Base-by-base conservation (phyloP, 2,113 vertebrate genomes). In the Mastomys coucha region DNA sequence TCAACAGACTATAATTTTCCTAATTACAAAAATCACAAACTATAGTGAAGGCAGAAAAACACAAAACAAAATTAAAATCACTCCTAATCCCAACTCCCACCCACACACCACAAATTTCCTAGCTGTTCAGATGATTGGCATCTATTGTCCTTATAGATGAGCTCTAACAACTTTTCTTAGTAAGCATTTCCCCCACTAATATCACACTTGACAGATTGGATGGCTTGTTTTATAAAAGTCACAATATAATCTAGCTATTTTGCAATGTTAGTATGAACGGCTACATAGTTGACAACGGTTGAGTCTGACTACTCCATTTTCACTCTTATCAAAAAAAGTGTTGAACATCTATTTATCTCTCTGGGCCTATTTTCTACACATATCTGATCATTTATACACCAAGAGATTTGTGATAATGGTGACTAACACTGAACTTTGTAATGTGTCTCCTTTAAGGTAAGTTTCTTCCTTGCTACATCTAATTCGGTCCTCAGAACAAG, bases 1-100 rank as follows among this genome's bases (percentile, higher is more conserved):
- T 88, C 91, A 95, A 86, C 63, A 96, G 88, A 78, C 87, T 89
- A 70, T 94, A 94, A 95, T 94, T 95, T 96, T 95, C 93, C 96
- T 80, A 91, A 81, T 67, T 94, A 76, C 60, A 90, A 97, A 94
- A 94, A 31, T 20, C 17, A 65, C 16, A 94, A 80, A 95, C 75
- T 51, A 56, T 31, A 92, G 78, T 73, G 81, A 93, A 94, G 5
- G 73, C 22, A 36, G 17, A 95, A 92, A 94, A 88, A 63, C 45
- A 88, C 5, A 90, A 93, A 94, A 91, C 4, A 11, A 26, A 84
- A 53, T 69, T 12, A 42, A 81, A 91, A 96, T 80, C 24, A 91
- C 12, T 24, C 60, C 19, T 36, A 94, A 82, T 82, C 42, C 49
- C 4, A 82, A 28, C 85, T 89, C 39, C 19, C 49, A 65, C 58